These are phyloP conservation scores for Drosophila novamexicana DNA, from an alignment of 1,140 invertebrate genomes.

Conservation along the genomic window DNA sequence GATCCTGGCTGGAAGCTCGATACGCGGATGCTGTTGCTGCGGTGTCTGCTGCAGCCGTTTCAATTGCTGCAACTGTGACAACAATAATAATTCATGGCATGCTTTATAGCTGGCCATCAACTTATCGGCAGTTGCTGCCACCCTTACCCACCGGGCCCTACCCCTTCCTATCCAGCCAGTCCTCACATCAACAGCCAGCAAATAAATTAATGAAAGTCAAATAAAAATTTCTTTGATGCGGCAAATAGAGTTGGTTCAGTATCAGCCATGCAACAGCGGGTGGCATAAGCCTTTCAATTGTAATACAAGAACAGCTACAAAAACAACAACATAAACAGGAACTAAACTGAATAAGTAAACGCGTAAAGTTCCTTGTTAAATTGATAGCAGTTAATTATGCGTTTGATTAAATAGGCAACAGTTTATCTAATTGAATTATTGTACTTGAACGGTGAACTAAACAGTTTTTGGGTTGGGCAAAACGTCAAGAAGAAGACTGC, in stretches of 20 bases:
- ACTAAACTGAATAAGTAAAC: not conserved
- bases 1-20: constrained; percentile 14
- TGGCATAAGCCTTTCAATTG: constrained; percentile 9
- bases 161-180: not conserved
- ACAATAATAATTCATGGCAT: constrained; percentile 77
- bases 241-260: constrained; percentile 7
- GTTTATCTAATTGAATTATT: constrained; percentile 1
- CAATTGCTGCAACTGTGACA: constrained; percentile 21
- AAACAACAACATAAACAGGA: not conserved
- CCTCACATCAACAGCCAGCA: constrained; percentile 15
- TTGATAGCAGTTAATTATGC: not conserved
- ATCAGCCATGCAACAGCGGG: constrained; percentile 17
- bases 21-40: constrained; percentile 7
- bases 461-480: not conserved
- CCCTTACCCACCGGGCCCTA: not conserved
- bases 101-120: constrained; percentile 78
- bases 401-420: not conserved
- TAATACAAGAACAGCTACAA: not conserved
- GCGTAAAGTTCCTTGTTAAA: not conserved
- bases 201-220: constrained; percentile 79
- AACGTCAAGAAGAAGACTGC: not conserved
- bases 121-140: constrained; percentile 61
- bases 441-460: not conserved
- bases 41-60: constrained; percentile 6
- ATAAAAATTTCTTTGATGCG: constrained; percentile 66